Conservation (phyloP, 2,113 vertebrate species). For the Sturnira hondurensis region DNA sequence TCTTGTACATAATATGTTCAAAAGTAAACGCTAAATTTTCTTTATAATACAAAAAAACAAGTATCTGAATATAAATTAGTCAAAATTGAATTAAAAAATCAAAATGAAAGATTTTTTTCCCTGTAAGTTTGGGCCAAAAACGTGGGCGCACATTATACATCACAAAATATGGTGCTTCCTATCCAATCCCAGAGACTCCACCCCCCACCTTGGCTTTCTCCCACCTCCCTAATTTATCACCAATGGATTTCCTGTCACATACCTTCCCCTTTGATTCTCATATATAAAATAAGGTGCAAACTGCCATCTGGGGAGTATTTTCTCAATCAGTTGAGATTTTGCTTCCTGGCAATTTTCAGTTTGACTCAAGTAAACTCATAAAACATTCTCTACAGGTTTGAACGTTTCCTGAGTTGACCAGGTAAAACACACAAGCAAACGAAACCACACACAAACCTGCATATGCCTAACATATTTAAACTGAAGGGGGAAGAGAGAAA, state of each 20-base stretch:
- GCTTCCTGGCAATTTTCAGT: not conserved
- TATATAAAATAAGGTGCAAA: not conserved
- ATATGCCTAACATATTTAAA: not conserved
- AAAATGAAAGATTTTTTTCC: too few relatives aligned
- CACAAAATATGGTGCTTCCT: not conserved
- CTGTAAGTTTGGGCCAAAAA: too few relatives aligned
- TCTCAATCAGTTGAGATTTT: not conserved
- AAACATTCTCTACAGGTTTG: not conserved
- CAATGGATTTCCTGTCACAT: not conserved
- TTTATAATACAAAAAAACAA: too few relatives aligned
- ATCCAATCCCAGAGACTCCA: not conserved
- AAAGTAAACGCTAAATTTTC: too few relatives aligned
- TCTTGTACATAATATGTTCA: too few relatives aligned
- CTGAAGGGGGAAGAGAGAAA: not conserved
- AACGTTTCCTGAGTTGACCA: not conserved
- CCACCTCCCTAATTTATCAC: not conserved
- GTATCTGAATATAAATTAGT: too few relatives aligned
- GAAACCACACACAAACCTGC: not conserved
- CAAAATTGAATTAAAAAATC: too few relatives aligned
- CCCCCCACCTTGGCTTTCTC: not conserved
- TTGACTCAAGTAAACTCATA: not conserved
- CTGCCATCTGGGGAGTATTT: not conserved
- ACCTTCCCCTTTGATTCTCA: not conserved
- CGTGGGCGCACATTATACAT: too few relatives aligned
- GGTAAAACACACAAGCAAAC: not conserved